A percentile compares a stretch with the other conserved stretches of the same genome.
Evolutionary conservation across 2,113 vertebrate species (phyloP).

Genomic region (Cichladusa arquata): DNA sequence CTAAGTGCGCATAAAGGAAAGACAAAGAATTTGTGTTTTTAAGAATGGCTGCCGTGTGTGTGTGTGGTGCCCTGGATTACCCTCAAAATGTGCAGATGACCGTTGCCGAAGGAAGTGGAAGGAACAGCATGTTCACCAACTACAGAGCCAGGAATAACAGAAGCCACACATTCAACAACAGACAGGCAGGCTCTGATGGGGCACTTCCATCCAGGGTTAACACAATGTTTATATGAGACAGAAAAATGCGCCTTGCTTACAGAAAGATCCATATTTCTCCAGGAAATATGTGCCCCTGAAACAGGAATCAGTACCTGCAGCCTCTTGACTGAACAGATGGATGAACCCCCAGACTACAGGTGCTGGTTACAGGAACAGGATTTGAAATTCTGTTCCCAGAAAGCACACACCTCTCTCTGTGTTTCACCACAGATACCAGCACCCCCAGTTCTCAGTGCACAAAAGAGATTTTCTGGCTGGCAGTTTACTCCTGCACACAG

Average conservation of each 20-base stretch:
- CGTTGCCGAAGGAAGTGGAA: conserved; percentile 30
- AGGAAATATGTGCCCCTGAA: neutral
- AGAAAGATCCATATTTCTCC: neutral
- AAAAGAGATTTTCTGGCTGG: neutral
- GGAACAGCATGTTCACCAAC: conserved; percentile 55
- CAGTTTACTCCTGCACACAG: neutral
- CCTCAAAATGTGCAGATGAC: conserved; percentile 6
- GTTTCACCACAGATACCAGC: neutral
- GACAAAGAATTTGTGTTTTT: neutral
- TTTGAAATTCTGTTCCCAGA: neutral
- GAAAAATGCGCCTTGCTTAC: neutral
- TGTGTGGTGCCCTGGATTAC: conserved; percentile 11
- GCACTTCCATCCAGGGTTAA: conserved; percentile 9
- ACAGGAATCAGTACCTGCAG: neutral
- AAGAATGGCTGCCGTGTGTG: neutral
- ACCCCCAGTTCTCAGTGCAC: neutral
- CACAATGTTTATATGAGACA: conserved; percentile 1
- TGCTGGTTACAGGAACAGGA: neutral
- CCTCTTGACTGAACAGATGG: neutral
- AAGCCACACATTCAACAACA: conserved; percentile 42
- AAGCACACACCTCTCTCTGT: neutral
- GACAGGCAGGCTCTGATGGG: neutral
- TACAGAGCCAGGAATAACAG: conserved; percentile 67
- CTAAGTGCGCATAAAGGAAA: neutral
- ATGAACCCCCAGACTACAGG: neutral